Conservation (phyloP, 2,888 invertebrate genomes). For the Abscondita cerata region DNA sequence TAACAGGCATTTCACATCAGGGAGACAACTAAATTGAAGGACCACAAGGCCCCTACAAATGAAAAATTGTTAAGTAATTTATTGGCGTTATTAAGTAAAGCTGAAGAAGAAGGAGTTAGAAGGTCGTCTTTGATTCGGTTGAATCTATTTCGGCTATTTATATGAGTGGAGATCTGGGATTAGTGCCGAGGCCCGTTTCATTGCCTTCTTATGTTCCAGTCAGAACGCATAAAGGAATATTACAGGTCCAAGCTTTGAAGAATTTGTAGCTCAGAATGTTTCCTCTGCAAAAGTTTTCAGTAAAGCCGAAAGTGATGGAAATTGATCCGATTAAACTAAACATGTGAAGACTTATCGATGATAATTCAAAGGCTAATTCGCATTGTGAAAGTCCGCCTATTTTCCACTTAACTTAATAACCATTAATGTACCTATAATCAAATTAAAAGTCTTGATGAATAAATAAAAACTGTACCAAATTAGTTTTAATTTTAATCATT, state of each 20-base stretch:
- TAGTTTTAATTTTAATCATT: no score
- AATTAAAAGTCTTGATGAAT: no score
- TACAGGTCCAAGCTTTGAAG: constrained; percentile 47
- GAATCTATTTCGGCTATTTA: constrained; percentile 60
- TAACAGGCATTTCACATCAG: constrained; percentile 63
- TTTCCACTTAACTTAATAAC: no score
- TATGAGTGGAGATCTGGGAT: constrained; percentile 71
- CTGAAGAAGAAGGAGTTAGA: constrained; percentile 52
- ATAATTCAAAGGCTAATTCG: no score
- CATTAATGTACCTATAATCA: no score
- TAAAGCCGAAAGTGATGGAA: no score
- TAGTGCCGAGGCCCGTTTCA: constrained; percentile 64
- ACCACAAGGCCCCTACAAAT: constrained; percentile 61
- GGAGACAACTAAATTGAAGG: constrained; percentile 58
- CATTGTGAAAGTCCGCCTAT: no score
- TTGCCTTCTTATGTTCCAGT: constrained; percentile 48
- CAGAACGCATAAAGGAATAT: constrained; percentile 45
- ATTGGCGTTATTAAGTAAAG: constrained; percentile 50
- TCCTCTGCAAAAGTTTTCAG: no score
- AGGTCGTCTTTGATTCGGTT: constrained; percentile 60
- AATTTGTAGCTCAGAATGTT: constrained; percentile 31
- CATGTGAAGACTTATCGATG: no score
- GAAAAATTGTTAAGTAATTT: constrained; percentile 62
- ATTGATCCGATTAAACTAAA: no score
- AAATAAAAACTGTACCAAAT: no score